phyloP scores from a whole-genome alignment of 2,888 invertebrate species.

The Eremobia ochroleuca region DNA sequence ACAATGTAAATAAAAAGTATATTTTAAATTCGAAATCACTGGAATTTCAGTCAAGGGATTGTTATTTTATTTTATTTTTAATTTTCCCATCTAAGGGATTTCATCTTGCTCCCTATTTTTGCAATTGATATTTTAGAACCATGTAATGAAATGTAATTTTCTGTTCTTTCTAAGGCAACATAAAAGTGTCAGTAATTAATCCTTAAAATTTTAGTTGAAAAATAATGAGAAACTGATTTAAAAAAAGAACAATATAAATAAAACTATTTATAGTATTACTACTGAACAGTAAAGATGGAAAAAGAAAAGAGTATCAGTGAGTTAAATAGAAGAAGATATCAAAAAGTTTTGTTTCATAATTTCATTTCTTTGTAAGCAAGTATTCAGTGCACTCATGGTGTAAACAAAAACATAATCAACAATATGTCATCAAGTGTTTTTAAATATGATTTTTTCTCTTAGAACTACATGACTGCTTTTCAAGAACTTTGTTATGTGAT shows the following conservation, averaged over 20 bases:
- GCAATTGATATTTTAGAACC: background rate
- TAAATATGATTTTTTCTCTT: conserved; percentile 3
- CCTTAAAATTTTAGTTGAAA: background rate
- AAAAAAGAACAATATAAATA: background rate
- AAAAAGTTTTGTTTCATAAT: background rate
- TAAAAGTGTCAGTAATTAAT: background rate
- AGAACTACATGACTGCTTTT: background rate
- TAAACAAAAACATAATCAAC: background rate
- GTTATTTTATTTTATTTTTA: too few relatives aligned
- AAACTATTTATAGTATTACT: background rate
- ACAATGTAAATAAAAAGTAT: background rate
- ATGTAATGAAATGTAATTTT: background rate
- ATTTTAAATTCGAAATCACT: background rate
- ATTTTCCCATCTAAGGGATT: too few relatives aligned
- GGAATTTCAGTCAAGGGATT: background rate
- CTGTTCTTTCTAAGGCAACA: background rate
- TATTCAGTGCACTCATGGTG: background rate
- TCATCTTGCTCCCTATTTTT: background rate
- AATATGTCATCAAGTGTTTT: background rate
- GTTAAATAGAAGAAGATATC: background rate
- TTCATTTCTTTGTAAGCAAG: background rate
- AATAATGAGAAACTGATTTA: too few relatives aligned
- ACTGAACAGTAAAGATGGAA: background rate
- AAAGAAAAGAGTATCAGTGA: background rate
- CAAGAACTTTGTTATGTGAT: too few relatives aligned